Evolutionary conservation across 2,113 vertebrate species (phyloP), one percentile per base, ranked within the genome.

Genomic region (Cyphomyrus discorhynchus): DNA sequence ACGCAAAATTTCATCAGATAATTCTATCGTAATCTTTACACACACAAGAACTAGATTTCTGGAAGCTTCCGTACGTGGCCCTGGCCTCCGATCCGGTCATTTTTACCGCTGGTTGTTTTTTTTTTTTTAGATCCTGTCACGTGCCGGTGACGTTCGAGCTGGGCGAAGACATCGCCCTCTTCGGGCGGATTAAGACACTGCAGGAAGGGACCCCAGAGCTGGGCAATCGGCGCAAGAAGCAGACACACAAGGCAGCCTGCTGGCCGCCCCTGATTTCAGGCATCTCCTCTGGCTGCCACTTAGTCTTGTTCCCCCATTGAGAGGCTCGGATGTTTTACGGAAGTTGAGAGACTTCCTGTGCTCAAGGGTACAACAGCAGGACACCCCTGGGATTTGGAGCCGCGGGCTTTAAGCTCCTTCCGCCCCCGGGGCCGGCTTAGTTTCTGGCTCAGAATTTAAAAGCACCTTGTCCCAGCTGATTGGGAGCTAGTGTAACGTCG

Each of bases 1-100:
- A 42, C 1, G 45, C 66, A 84, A 35, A 21, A 52, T n/a, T 45
- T 80, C 66, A 89, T 91, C 88, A 62, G 85, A 89, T 90, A 84
- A 87, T 50, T 80, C 85, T 49, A 35, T 70, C 13, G 9, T 17
- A 74, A 77, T 47, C 89, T 87, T 24, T 7, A 45, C 31, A 35
- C 47, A 35, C 47, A 35, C n/a, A 53, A 50, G 49, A 19, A 42
- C 19, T 8, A 24, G 39, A 62, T 46, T n/a, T 62, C 50, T 7
- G 56, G 52, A 56, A 80, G 35, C 24, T 58, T 53, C 84, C 9
- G 56, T 91, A 52, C 83, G 24, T 77, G 87, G 66, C 45, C 24
- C 10, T 1, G 6, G 88, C 88, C 74, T 88, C 46, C 45, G 49
- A 2, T 80, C 52, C 86, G 93, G 31, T 39, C 92, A 3, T 24